A percentile compares a stretch with the other conserved stretches of the same genome.
phyloP scores from a whole-genome alignment of 2,113 vertebrate species.

The Thamnophis sirtalis region DNA sequence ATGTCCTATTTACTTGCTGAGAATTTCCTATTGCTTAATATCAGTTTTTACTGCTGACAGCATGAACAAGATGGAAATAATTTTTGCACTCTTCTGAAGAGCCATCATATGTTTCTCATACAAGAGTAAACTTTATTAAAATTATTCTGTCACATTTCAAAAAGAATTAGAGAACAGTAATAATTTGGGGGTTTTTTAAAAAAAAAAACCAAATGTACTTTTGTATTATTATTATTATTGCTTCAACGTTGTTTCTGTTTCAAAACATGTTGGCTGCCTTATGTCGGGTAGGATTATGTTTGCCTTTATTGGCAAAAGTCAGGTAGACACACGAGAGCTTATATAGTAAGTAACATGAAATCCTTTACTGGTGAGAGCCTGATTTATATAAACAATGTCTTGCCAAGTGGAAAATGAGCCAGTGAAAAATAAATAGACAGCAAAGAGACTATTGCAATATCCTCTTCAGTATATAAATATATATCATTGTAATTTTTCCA shows the following conservation, averaged over 20 bases:
- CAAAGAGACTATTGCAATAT: background rate
- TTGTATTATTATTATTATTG: background rate
- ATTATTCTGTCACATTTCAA: background rate
- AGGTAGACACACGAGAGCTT: background rate
- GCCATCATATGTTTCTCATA: background rate
- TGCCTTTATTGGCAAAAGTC: background rate
- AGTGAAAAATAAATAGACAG: background rate
- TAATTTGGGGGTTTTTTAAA: background rate
- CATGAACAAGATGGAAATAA: conserved; percentile 7
- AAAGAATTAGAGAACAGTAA: background rate
- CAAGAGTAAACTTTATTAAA: background rate
- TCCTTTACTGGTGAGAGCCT: background rate
- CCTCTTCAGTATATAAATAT: background rate
- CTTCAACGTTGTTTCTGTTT: background rate
- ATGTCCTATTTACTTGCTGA: background rate
- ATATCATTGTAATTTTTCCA: background rate
- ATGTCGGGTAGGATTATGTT: background rate
- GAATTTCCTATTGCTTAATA: conserved; percentile 15
- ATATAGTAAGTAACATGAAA: background rate
- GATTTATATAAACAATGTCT: background rate
- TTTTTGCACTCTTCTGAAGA: background rate
- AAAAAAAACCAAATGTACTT: background rate
- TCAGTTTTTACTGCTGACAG: conserved; percentile 1
- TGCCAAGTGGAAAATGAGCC: background rate
- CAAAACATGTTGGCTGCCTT: background rate